These are phyloP conservation scores for Xylota segnis DNA, from an alignment of 2,888 invertebrate genomes.

Conservation along the genomic window DNA sequence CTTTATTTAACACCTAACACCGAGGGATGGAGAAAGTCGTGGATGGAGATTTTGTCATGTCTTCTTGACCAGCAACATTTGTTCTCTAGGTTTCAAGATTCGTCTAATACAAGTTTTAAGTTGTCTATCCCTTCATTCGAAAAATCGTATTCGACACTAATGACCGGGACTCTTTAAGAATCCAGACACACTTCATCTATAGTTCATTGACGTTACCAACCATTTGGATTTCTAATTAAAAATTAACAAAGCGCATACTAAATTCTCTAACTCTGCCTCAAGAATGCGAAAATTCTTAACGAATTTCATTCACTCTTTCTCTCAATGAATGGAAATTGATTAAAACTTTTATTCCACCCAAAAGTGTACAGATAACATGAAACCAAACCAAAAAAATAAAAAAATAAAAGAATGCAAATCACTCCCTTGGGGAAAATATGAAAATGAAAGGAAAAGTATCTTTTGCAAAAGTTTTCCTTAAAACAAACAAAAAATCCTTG, in stretches of 20 bases:
- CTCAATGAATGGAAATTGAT: slow-evolving; percentile 58
- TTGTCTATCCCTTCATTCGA: too few relatives aligned
- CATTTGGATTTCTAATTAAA: slow-evolving; percentile 29
- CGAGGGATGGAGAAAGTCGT: too few relatives aligned
- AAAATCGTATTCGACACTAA: too few relatives aligned
- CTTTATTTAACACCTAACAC: too few relatives aligned
- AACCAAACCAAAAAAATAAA: slow-evolving; percentile 28
- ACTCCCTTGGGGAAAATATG: slow-evolving; percentile 59
- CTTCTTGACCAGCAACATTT: too few relatives aligned
- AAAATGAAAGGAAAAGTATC: slow-evolving; percentile 55
- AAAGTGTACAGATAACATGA: slow-evolving; percentile 52
- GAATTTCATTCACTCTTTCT: slow-evolving; percentile 11
- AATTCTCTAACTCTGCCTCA: slow-evolving; percentile 24
- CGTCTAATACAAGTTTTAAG: too few relatives aligned
- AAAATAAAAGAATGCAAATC: slow-evolving; percentile 44
- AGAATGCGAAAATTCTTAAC: slow-evolving; percentile 22
- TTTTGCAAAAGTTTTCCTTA: slow-evolving; percentile 49
- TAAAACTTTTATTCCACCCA: slow-evolving; percentile 66
- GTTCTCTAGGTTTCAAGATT: too few relatives aligned
- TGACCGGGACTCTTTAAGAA: too few relatives aligned
- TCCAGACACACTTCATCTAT: too few relatives aligned
- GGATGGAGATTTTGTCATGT: too few relatives aligned
- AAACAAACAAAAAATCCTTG: slow-evolving; percentile 34
- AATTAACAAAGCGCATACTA: slow-evolving; percentile 15
- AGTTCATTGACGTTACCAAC: slow-evolving; percentile 21